A percentile compares a stretch with the other conserved stretches of the same genome.
These are phyloP conservation scores for Brachionus koreanus DNA, from an alignment of 1,140 invertebrate genomes.

Conservation along the genomic window DNA sequence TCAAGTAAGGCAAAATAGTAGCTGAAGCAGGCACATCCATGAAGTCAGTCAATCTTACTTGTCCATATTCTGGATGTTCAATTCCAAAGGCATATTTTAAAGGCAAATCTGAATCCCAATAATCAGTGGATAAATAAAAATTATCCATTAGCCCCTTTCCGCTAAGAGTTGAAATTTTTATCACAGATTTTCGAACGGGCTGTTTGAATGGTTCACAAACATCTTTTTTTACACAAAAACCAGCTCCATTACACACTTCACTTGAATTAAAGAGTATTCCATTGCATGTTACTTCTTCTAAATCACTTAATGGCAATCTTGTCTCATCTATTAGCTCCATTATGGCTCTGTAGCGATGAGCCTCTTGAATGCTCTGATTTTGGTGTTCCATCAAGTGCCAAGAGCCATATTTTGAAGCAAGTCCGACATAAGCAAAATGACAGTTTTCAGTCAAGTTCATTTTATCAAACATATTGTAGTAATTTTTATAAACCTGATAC, in stretches of 20 bases:
- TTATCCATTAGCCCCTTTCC: background rate
- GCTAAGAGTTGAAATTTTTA: background rate
- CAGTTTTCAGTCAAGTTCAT: slow-evolving; percentile 31
- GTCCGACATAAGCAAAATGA: slow-evolving; percentile 21
- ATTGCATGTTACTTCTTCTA: background rate
- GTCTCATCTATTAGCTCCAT: background rate
- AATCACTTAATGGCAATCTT: background rate
- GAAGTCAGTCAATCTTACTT: background rate
- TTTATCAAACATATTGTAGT: background rate
- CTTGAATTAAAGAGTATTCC: slow-evolving; percentile 21
- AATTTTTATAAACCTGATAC: slow-evolving; percentile 20
- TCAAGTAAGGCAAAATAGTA: background rate
- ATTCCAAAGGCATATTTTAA: slow-evolving; percentile 19
- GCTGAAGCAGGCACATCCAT: background rate
- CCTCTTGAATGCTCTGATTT: slow-evolving; percentile 25
- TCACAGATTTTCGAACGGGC: background rate
- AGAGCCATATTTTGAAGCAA: slow-evolving; percentile 7
- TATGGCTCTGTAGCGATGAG: slow-evolving; percentile 14
- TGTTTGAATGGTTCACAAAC: background rate
- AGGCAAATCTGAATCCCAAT: slow-evolving; percentile 1
- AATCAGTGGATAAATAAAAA: background rate
- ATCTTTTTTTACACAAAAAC: background rate
- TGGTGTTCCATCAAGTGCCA: slow-evolving; percentile 20
- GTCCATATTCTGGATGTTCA: background rate
- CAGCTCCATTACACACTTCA: background rate